Base-by-base conservation (phyloP, 2,888 invertebrate genomes). In the Melieria omissa region DNA sequence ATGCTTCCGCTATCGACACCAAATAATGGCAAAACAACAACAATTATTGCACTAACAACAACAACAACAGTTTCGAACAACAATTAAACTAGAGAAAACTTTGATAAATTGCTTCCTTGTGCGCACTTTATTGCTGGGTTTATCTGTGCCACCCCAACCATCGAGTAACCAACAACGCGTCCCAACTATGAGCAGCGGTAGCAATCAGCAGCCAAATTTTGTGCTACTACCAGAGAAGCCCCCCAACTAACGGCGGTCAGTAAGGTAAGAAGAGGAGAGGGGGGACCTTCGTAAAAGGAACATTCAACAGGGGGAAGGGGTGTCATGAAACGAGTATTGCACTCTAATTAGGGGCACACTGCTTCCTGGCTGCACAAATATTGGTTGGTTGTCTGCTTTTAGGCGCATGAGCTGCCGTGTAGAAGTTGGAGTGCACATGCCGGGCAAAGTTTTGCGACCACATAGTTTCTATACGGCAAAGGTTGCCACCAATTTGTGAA, bases 41-140 rank as follows among this genome's bases (percentile, higher is more conserved):
- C 61, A 60, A 49, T 54, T 49, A 29, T 14, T 70, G 63, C 70
- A 73, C 61, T 45, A 60, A 70, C 73, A 65, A 73, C 71, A 78
- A 78, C 75, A 79, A 55, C 77, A 74, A 77, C 80, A 79, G 78
- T 78, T 29, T 29, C 29, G 29, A 71, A 80, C 82, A 80, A 83
- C 81, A 82, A 81, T 80, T 81, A 83, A 82, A 80, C 80, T 79
- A 60, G 42, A 78, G 79, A 83, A 80, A 80, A 82, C 80, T 81
- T 82, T 82, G 83, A 82, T 82, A 82, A 83, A 83, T 80, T 80
- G 77, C 80, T 83, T 83, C 83, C 83, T 79, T 79, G 77, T 75
- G 76, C 79, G 77, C 77, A 78, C 68, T 75, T 75, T 71, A 71
- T 65, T 70, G 52, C 52, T 65, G 55, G 60, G 10, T 69, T 42